These are phyloP conservation scores for Lophius piscatorius DNA, from an alignment of 2,113 vertebrate species.

Conservation along the genomic window DNA sequence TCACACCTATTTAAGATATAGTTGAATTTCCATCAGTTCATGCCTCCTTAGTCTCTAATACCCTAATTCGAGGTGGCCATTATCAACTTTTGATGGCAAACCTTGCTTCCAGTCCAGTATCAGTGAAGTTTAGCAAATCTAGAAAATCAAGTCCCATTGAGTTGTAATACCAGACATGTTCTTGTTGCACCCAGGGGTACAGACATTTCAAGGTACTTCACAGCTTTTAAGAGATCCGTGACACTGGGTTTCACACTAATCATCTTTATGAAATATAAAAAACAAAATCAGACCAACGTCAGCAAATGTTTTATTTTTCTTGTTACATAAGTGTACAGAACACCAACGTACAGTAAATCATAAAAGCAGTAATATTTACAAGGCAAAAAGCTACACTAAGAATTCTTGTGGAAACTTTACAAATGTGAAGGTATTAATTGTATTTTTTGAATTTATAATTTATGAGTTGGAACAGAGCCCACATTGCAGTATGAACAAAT, in stretches of 20 bases:
- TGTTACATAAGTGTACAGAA: conserved; percentile 81
- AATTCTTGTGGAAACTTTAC: conserved; percentile 80
- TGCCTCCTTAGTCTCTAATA: too few species aligned
- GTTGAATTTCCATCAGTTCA: too few species aligned
- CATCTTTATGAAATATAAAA: not conserved
- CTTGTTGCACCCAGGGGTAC: too few species aligned
- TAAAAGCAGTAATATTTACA: conserved; percentile 92
- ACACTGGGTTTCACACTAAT: not conserved
- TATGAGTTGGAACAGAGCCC: conserved; percentile 55
- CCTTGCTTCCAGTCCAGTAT: too few species aligned
- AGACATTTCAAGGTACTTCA: too few species aligned
- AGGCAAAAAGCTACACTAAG: conserved; percentile 81
- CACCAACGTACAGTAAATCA: conserved; percentile 83
- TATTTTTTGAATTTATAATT: conserved; percentile 77
- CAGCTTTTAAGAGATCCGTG: too few species aligned
- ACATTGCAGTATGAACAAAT: conserved; percentile 74
- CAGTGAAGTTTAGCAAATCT: too few species aligned
- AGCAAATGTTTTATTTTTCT: conserved; percentile 66
- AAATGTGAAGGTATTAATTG: conserved; percentile 79
- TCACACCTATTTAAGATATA: too few species aligned
- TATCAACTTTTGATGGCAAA: too few species aligned
- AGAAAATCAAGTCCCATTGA: too few species aligned
- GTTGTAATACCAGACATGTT: too few species aligned
- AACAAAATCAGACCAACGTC: conserved; percentile 6
- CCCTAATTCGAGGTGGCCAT: too few species aligned